Conservation (phyloP, 1,140 invertebrate genomes). For the Bombus haemorrhoidalis region DNA sequence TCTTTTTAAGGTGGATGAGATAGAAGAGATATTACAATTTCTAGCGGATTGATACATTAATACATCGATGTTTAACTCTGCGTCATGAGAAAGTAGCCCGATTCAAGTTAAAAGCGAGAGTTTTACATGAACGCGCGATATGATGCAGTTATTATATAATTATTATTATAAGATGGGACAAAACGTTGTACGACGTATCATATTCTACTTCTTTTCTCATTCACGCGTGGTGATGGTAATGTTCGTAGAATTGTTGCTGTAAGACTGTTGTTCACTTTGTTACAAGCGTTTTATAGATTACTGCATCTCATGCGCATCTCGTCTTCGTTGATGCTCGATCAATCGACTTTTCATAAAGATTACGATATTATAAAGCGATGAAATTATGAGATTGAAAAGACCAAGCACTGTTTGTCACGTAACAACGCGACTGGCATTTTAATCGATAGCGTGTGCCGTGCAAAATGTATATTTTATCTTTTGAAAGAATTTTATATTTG, state of each 20-base stretch:
- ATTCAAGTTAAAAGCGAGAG: no score
- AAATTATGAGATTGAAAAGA: background rate
- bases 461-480: background rate
- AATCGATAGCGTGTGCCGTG: background rate
- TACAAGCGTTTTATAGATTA: background rate
- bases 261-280: constrained; percentile 10
- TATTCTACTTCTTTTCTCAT: background rate
- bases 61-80: no score
- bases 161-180: background rate
- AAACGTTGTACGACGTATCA: background rate
- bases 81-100: no score
- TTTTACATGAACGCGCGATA: no score
- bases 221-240: background rate
- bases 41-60: no score
- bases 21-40: no score
- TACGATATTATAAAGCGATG: background rate
- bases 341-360: background rate
- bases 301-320: background rate
- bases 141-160: background rate
- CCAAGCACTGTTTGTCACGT: background rate
- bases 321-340: background rate
- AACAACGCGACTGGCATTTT: background rate
- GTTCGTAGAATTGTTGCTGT: constrained; percentile 13
- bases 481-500: background rate
- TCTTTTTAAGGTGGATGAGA: no score